Evolutionary conservation across 2,113 vertebrate genomes (phyloP).

Genomic region (Sminthopsis crassicaudata): DNA sequence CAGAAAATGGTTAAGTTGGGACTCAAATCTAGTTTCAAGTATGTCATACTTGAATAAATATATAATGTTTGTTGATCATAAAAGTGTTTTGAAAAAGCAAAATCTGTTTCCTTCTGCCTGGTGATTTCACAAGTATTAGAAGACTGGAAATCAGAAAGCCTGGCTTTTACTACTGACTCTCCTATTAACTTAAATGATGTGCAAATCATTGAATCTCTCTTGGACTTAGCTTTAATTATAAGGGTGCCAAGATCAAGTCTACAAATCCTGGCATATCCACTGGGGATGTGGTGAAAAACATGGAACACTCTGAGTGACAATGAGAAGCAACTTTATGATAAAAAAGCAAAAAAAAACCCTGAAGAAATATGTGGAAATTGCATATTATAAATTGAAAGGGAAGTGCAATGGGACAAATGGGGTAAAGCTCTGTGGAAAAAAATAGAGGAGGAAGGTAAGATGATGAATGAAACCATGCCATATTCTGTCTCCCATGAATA

Average conservation of each 20-base stretch:
- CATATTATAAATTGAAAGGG: constrained; percentile 92
- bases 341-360: not conserved
- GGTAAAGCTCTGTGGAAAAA: constrained; percentile 89
- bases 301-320: not conserved
- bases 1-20: not conserved
- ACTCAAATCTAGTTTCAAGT: not conserved
- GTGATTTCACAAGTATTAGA: not conserved
- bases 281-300: constrained; percentile 91
- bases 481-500: constrained; percentile 87
- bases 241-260: constrained; percentile 88
- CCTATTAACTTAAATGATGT: not conserved
- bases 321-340: not conserved
- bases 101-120: not conserved
- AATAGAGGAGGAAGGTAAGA: constrained; percentile 90
- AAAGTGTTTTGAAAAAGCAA: not conserved
- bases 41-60: not conserved
- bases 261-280: constrained; percentile 90
- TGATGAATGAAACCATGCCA: constrained; percentile 87
- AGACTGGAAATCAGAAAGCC: not conserved
- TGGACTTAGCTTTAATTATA: not conserved
- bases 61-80: not conserved
- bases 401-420: constrained; percentile 88
- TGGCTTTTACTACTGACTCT: not conserved
- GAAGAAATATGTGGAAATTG: constrained; percentile 85
- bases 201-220: not conserved